These are phyloP conservation scores for Steinernema hermaphroditum DNA, from an alignment of 2,888 invertebrate genomes.

Conservation along the genomic window DNA sequence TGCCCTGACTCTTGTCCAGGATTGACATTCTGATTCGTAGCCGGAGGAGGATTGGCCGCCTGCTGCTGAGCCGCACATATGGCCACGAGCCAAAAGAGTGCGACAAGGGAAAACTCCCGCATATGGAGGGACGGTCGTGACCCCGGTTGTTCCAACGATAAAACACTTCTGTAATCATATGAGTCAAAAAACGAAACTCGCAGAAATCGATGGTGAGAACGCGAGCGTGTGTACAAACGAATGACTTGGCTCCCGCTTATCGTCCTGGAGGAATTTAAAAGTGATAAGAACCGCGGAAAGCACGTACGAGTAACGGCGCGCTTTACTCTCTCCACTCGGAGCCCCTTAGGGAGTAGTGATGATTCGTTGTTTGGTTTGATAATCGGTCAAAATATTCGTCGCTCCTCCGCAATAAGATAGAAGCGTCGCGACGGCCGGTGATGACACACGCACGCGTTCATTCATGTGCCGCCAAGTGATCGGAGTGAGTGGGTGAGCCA, in stretches of 20 bases:
- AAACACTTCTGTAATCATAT: not conserved
- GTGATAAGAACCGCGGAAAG: not conserved
- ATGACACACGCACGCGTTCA: not conserved
- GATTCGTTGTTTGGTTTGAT: not conserved
- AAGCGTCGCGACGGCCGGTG: not conserved
- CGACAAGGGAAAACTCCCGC: conserved; percentile 20
- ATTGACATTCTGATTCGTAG: conserved; percentile 35
- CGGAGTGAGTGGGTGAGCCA: conserved; percentile 12
- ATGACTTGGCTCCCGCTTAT: not conserved
- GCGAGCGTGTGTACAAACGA: not conserved
- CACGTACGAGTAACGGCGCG: not conserved
- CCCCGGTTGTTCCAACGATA: no score
- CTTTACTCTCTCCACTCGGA: not conserved
- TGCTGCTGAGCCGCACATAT: not conserved
- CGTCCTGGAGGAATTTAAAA: conserved; percentile 1
- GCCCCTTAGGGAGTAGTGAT: not conserved
- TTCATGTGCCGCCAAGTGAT: not conserved
- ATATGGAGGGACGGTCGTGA: not conserved
- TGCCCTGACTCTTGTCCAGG: conserved; percentile 38
- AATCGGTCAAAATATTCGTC: conserved; percentile 5
- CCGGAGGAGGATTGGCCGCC: not conserved
- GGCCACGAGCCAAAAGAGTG: conserved; percentile 4
- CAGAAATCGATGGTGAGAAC: not conserved
- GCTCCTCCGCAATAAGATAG: not conserved
- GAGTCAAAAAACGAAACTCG: not conserved